These are phyloP conservation scores for Luperina nickerlii DNA, from an alignment of 2,888 invertebrate species.

Conservation along the genomic window DNA sequence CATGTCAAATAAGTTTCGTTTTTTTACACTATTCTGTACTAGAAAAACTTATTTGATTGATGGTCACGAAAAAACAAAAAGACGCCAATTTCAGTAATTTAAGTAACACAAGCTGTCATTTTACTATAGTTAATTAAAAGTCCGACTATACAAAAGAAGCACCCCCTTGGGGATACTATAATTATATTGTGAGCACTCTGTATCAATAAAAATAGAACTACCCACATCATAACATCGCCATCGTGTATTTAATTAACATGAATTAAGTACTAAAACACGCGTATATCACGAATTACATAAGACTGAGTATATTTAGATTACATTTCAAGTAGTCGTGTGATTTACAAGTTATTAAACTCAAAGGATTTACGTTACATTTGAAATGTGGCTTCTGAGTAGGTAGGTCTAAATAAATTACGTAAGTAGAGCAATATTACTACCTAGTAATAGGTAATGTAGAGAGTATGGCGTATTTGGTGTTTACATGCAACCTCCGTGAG, in stretches of 20 bases:
- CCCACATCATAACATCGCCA: background rate
- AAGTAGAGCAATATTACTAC: constrained; percentile 21
- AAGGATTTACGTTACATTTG: constrained; percentile 24
- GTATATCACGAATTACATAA: constrained; percentile 15
- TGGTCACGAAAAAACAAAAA: too few species aligned
- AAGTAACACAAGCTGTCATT: too few species aligned
- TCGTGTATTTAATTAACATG: background rate
- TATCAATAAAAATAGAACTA: background rate
- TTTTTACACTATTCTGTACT: too few species aligned
- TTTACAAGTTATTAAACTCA: constrained; percentile 22
- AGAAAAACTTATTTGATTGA: too few species aligned
- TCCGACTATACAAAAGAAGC: background rate
- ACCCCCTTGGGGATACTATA: too few species aligned
- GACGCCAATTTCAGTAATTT: too few species aligned
- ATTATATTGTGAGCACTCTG: background rate
- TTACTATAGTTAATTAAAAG: too few species aligned
- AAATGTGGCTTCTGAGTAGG: constrained; percentile 16
- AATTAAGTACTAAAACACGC: background rate
- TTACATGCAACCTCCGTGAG: background rate
- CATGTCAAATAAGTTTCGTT: too few species aligned
- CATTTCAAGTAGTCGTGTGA: constrained; percentile 24
- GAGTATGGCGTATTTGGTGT: background rate
- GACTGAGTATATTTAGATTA: constrained; percentile 26
- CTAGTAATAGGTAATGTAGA: background rate
- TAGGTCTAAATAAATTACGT: background rate